Evolutionary conservation across 2,797 vertebrate genomes (phyloP).

Genomic region (Alouatta caraya): DNA sequence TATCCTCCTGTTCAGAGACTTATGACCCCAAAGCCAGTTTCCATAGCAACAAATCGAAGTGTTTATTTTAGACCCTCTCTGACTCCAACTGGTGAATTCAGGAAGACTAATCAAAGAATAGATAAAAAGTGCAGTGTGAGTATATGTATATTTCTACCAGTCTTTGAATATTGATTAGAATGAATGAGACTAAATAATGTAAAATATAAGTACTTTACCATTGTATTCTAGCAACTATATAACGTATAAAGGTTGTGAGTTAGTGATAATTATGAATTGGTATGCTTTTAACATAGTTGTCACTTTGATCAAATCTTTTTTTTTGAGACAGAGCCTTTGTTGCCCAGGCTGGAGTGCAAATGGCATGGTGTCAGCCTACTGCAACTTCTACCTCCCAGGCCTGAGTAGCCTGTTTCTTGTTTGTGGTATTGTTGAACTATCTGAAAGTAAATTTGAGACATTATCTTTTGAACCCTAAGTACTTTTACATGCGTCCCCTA

Average conservation of each 20-base stretch:
- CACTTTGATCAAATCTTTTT: background rate
- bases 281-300: slow-evolving; percentile 15
- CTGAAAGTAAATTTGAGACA: background rate
- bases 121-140: slow-evolving; percentile 89
- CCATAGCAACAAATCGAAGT: slow-evolving; percentile 87
- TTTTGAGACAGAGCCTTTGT: background rate
- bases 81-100: slow-evolving; percentile 87
- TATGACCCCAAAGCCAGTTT: slow-evolving; percentile 87
- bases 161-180: slow-evolving; percentile 49
- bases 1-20: slow-evolving; percentile 94
- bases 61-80: slow-evolving; percentile 95
- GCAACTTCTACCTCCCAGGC: background rate
- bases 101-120: slow-evolving; percentile 86
- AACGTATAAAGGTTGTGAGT: background rate
- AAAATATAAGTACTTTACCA: background rate
- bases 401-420: background rate
- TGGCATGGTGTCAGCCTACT: background rate
- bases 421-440: background rate
- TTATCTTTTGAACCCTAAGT: background rate
- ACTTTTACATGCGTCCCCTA: background rate
- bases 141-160: slow-evolving; percentile 57
- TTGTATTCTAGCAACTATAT: background rate
- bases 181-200: background rate
- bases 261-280: background rate
- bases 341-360: background rate